Conservation (phyloP, 2,797 vertebrate genomes). For the Balearica regulorum region DNA sequence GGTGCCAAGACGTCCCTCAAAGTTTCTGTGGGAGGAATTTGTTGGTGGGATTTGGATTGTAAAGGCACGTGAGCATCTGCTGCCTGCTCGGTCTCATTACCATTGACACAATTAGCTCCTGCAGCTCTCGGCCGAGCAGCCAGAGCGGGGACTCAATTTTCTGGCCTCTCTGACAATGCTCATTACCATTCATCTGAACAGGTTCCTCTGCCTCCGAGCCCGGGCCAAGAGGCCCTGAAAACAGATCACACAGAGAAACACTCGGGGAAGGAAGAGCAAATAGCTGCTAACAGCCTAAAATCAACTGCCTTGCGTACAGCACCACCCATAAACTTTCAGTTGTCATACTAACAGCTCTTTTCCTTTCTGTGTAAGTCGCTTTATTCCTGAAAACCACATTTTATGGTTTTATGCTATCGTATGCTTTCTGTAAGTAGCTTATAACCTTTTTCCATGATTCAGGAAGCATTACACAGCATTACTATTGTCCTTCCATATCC, state of each 20-base stretch:
- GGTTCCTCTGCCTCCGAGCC: conserved; percentile 36
- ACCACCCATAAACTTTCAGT: not conserved
- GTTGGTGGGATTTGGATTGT: conserved; percentile 85
- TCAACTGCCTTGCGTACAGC: not conserved
- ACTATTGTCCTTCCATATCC: not conserved
- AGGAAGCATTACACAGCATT: not conserved
- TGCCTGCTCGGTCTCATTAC: conserved; percentile 85
- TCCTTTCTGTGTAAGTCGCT: not conserved
- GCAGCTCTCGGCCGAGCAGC: conserved; percentile 73
- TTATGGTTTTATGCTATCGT: not conserved
- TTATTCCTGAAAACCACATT: not conserved
- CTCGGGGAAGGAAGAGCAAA: not conserved
- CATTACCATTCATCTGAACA: conserved; percentile 69
- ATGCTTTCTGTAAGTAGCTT: not conserved
- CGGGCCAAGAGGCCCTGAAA: conserved; percentile 20
- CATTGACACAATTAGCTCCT: conserved; percentile 88
- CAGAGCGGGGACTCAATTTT: conserved; percentile 64
- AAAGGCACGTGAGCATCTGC: conserved; percentile 98
- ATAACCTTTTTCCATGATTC: not conserved
- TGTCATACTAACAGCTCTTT: not conserved
- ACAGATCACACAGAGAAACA: not conserved
- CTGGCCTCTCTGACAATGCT: conserved; percentile 66
- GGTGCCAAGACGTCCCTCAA: conserved; percentile 76
- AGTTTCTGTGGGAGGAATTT: conserved; percentile 81
- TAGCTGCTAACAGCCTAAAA: not conserved